Evolutionary conservation across 2,888 invertebrate species (phyloP), one percentile per base, ranked within the genome.

Genomic region (Dasypogon diadema): DNA sequence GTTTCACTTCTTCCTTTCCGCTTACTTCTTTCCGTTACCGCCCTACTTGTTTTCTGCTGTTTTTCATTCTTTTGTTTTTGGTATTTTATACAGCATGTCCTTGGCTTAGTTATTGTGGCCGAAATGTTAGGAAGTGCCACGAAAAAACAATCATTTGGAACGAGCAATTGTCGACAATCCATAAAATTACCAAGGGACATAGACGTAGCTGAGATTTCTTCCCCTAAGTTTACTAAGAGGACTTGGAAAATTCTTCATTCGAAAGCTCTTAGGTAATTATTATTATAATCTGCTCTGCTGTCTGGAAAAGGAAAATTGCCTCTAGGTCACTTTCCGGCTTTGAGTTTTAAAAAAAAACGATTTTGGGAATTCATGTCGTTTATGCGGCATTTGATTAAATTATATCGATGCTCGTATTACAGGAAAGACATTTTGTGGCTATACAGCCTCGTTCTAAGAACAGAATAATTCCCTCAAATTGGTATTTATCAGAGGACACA

Each of bases 201-300:
- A 18, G n/a, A 60, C 34, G 37, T n/a, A n/a, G 21, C 60, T 2
- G 37, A 34, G 60, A 60, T 34, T 60, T 18, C 34, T 16, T 12
- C 4, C 37, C 3, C 34, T 37, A 60, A 37, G 34, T 21, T 60
- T 34, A 58, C 58, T 24, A 60, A 2, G 37, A 12, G 60, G n/a
- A n/a, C n/a, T n/a, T n/a, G n/a, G n/a, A n/a, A n/a, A n/a, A n/a
- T n/a, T n/a, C n/a, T n/a, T n/a, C n/a, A n/a, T n/a, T n/a, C n/a
- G n/a, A n/a, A n/a, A 60, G 60, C 60, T 60, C 60, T 60, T 60
- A 60, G 26, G 37, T 34, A 60, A 60, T 60, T 60, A 60, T 60
- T 60, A 34, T 60, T 60, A 21, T 37, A 60, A 60, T 60, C 60
- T 34, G 37, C 21, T 21, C 60, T 16, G 24, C 37, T 34, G 60